These are phyloP conservation scores for Diachasmimorpha longicaudata DNA, from an alignment of 1,140 invertebrate species.

Conservation along the genomic window DNA sequence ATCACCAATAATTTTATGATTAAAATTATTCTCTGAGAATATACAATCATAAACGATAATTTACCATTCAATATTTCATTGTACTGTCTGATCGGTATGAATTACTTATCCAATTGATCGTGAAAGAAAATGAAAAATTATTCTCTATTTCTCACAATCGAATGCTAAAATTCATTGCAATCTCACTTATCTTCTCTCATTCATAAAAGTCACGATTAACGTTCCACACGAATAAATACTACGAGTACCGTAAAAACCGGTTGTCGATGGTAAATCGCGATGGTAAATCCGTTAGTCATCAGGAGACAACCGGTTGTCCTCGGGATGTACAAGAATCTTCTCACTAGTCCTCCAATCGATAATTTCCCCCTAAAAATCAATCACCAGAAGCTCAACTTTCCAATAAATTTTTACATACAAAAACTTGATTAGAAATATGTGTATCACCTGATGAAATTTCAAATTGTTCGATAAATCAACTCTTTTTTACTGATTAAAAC, in stretches of 20 bases:
- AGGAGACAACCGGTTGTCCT: conserved; percentile 37
- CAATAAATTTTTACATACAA: background rate
- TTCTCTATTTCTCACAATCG: background rate
- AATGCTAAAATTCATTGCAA: background rate
- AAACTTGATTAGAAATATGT: too few relatives aligned
- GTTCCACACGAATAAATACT: conserved; percentile 25
- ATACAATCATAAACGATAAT: background rate
- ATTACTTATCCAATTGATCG: background rate
- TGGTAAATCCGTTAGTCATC: conserved; percentile 38
- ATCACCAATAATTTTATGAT: background rate
- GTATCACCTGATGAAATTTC: too few relatives aligned
- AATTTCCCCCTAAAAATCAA: background rate
- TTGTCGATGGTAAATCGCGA: conserved; percentile 33
- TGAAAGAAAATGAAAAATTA: background rate
- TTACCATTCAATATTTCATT: background rate
- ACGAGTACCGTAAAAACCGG: conserved; percentile 46
- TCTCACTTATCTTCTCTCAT: background rate
- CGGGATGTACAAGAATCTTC: conserved; percentile 20
- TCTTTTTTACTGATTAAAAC: conserved; percentile 1
- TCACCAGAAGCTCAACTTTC: background rate
- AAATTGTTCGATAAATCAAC: background rate
- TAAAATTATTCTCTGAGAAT: conserved; percentile 3
- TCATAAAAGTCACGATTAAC: background rate
- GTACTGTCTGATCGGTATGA: too few relatives aligned
- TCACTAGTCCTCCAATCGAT: background rate